Conservation (phyloP, 2,888 invertebrate genomes). For the Dicyrtomina minuta region DNA sequence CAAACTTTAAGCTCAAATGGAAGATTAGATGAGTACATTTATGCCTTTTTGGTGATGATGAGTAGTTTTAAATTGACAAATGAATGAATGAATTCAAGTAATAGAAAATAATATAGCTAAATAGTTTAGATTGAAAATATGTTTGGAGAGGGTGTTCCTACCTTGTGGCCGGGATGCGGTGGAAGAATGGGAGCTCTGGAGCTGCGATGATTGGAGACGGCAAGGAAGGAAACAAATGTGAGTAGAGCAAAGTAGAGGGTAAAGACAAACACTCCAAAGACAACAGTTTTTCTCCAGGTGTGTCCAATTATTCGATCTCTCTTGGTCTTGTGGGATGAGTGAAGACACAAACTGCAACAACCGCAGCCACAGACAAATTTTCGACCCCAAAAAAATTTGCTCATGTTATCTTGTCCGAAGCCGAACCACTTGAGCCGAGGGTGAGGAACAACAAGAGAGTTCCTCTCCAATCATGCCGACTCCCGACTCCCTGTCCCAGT, state of each 20-base stretch:
- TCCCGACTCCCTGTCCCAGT: too few species aligned
- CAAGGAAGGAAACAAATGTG: constrained; percentile 50
- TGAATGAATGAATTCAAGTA: too few species aligned
- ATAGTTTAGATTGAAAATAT: too few species aligned
- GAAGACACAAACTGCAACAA: constrained; percentile 26
- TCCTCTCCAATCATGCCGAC: constrained; percentile 11
- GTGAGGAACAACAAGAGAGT: constrained; percentile 18
- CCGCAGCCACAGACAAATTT: constrained; percentile 44
- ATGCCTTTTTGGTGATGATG: too few species aligned
- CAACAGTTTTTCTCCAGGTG: constrained; percentile 50
- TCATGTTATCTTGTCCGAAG: constrained; percentile 34
- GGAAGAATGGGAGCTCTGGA: constrained; percentile 14
- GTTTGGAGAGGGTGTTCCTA: too few species aligned
- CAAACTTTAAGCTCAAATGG: too few species aligned
- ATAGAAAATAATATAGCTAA: too few species aligned
- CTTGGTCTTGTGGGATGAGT: constrained; percentile 15
- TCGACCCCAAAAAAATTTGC: constrained; percentile 48
- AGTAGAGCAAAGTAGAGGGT: constrained; percentile 51
- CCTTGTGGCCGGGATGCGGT: constrained; percentile 18
- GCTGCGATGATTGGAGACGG: constrained; percentile 47
- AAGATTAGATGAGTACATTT: too few species aligned
- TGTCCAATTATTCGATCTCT: constrained; percentile 34
- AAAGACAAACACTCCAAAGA: constrained; percentile 50
- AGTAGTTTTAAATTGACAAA: too few species aligned
- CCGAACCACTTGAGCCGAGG: constrained; percentile 27